Evolutionary conservation across 2,888 invertebrate species (phyloP), one percentile per base, ranked within the genome.

Genomic region (Mythimna pallens): DNA sequence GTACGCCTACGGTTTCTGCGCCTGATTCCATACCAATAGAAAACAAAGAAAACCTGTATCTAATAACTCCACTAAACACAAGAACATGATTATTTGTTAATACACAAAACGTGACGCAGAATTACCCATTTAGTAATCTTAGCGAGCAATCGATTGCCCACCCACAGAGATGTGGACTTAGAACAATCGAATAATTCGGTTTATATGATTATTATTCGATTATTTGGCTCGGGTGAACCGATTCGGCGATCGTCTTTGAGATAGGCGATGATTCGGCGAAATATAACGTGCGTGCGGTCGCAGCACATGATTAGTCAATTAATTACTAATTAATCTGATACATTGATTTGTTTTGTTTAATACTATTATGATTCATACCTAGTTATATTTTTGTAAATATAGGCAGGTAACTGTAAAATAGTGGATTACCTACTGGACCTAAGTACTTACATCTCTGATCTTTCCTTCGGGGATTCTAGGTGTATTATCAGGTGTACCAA

Each of bases 241-340:
- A 88, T 91, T 92, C 93, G 93, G 93, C 73, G 94, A 94, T 95
- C 85, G 81, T 73, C 93, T 94, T 94, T 93, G 91, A 86, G 95
- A 94, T 95, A 92, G 73, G 68, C 63, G 74, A 89, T 94, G 94
- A 94, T 87, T 89, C 81, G 88, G 90, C 93, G 80, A 83, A 91
- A 89, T 52, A 73, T 80, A 76, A 77, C 85, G 83, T 88, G 86
- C 89, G 89, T 88, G 87, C 88, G 88, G 86, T 85, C 87, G 77
- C 73, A 83, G 85, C 86, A 90, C 90, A 87, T 91, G 92, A 93
- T 91, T 93, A 90, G 91, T 91, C 89, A 92, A 93, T 92, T 92
- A 91, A 85, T 86, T 82, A 88, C 83, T 89, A 90, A 92, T 92
- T 91, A 91, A 89, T 80, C 74, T 88, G 82, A 80, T 79, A 72